Conservation (phyloP, 2,888 invertebrate genomes). For the Cerastoderma edule region DNA sequence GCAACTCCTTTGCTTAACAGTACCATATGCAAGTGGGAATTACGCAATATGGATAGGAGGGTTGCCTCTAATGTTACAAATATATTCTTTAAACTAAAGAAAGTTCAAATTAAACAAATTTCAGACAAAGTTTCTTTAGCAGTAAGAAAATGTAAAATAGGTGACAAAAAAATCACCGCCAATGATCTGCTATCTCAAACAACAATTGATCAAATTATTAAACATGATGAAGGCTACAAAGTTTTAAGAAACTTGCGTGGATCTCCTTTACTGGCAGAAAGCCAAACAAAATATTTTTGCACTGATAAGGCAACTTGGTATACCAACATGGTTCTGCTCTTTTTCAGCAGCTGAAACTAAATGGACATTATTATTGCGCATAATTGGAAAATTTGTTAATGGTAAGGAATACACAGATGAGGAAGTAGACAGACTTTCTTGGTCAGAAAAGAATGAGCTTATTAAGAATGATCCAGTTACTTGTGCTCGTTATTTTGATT, state of each 20-base stretch:
- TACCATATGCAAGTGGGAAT: conserved; percentile 33
- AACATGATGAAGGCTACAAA: conserved; percentile 39
- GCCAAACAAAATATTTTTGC: conserved; percentile 56
- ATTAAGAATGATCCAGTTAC: too few species aligned
- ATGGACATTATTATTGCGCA: too few species aligned
- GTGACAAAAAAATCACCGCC: conserved; percentile 22
- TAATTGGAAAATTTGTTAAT: too few species aligned
- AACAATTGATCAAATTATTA: conserved; percentile 30
- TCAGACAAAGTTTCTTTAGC: conserved; percentile 37
- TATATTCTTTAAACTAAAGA: conserved; percentile 41
- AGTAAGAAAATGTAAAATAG: conserved; percentile 36
- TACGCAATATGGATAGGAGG: too few species aligned
- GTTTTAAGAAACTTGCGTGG: conserved; percentile 39
- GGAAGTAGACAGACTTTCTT: too few species aligned
- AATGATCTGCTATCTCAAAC: conserved; percentile 26
- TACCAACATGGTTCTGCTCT: conserved; percentile 40
- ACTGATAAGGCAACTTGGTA: conserved; percentile 49
- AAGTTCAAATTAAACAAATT: conserved; percentile 38
- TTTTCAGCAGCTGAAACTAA: conserved; percentile 50
- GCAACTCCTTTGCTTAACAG: conserved; percentile 12
- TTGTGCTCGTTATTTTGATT: too few species aligned
- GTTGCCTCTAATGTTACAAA: too few species aligned
- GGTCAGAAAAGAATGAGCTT: too few species aligned
- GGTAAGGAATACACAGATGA: too few species aligned
- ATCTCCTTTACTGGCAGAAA: conserved; percentile 56